Evolutionary conservation across 2,113 vertebrate genomes (phyloP).

Genomic region (Pionites leucogaster): DNA sequence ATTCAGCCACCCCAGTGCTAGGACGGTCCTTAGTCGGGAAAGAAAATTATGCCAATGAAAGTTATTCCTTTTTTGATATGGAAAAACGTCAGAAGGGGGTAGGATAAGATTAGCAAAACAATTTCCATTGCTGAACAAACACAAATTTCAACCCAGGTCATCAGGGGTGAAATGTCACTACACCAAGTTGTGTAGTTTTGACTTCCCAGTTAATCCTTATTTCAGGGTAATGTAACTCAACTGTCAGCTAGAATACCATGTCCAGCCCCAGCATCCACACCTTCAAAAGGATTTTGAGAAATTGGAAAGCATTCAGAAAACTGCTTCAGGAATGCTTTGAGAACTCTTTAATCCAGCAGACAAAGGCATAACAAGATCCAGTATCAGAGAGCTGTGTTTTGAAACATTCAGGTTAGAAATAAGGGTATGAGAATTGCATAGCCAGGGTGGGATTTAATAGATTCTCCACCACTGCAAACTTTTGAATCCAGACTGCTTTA

Average conservation of each 20-base stretch:
- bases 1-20: neutral
- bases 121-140: slow-evolving; percentile 54
- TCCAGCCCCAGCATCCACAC: slow-evolving; percentile 19
- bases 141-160: slow-evolving; percentile 27
- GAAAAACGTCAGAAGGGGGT: slow-evolving; percentile 29
- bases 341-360: slow-evolving; percentile 54
- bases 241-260: slow-evolving; percentile 26
- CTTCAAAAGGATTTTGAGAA: slow-evolving; percentile 59
- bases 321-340: slow-evolving; percentile 58
- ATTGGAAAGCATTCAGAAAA: slow-evolving; percentile 53
- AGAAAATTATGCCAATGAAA: neutral
- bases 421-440: neutral
- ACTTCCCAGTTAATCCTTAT: slow-evolving; percentile 51
- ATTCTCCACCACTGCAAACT: neutral
- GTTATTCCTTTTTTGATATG: neutral
- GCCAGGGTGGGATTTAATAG: neutral
- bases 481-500: neutral
- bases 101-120: slow-evolving; percentile 61
- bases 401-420: slow-evolving; percentile 25
- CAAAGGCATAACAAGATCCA: slow-evolving; percentile 58
- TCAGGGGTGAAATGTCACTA: slow-evolving; percentile 43
- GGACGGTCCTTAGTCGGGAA: neutral
- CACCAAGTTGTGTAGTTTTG: slow-evolving; percentile 13
- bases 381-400: slow-evolving; percentile 29
- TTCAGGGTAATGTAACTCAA: slow-evolving; percentile 57